Conservation (phyloP, 2,888 invertebrate genomes). For the Apocheima hispidaria region DNA sequence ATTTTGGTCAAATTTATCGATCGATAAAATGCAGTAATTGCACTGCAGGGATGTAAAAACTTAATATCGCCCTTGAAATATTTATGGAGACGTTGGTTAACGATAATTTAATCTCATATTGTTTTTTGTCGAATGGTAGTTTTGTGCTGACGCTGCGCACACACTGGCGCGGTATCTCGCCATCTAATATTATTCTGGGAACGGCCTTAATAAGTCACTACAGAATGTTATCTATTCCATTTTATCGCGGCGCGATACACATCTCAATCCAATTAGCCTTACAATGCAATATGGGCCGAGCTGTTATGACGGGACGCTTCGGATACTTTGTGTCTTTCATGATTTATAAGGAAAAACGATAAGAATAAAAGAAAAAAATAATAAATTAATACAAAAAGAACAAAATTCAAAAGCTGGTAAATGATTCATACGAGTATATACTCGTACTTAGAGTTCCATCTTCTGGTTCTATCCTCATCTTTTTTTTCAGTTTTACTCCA, state of each 20-base stretch:
- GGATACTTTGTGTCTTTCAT: slow-evolving; percentile 23
- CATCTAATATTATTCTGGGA: slow-evolving; percentile 87
- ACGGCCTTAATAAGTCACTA: slow-evolving; percentile 87
- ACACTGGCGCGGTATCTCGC: slow-evolving; percentile 76
- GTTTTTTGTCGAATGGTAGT: slow-evolving; percentile 12
- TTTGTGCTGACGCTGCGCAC: slow-evolving; percentile 68
- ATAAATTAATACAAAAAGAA: not conserved
- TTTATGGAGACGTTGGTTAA: too few species aligned
- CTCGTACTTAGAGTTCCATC: too few species aligned
- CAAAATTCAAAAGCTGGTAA: too few species aligned
- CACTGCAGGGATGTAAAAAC: too few species aligned
- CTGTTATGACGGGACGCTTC: slow-evolving; percentile 71
- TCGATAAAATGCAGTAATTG: too few species aligned
- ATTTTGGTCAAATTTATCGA: too few species aligned
- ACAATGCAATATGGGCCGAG: slow-evolving; percentile 84
- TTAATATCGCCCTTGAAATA: too few species aligned
- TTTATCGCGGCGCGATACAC: slow-evolving; percentile 82
- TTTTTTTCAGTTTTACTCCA: too few species aligned
- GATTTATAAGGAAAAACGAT: not conserved
- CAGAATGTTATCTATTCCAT: slow-evolving; percentile 87
- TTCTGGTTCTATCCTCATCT: too few species aligned
- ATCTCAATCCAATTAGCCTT: slow-evolving; percentile 86
- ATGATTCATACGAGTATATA: too few species aligned
- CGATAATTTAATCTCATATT: too few species aligned
- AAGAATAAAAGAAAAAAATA: not conserved